These are phyloP conservation scores for Ypsolopha scabrella DNA, from an alignment of 2,888 invertebrate species.

Conservation along the genomic window DNA sequence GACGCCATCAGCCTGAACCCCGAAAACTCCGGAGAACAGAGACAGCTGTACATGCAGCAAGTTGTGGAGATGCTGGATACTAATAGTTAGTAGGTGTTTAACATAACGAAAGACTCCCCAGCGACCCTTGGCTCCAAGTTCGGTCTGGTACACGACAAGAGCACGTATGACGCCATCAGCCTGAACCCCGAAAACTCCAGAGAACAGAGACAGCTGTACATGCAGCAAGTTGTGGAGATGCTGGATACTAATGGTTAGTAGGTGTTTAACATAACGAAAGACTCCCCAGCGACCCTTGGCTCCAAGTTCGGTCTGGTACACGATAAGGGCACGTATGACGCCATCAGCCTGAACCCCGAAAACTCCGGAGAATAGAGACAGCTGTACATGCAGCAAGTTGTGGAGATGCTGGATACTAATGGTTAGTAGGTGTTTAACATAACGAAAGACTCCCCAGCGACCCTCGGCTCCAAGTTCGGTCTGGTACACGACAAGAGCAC, in stretches of 20 bases:
- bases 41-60: conserved; percentile 76
- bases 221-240: conserved; percentile 72
- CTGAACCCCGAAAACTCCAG: conserved; percentile 78
- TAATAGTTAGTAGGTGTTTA: conserved; percentile 73
- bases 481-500: conserved; percentile 80
- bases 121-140: conserved; percentile 48
- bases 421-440: conserved; percentile 77
- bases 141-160: conserved; percentile 74
- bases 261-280: conserved; percentile 73
- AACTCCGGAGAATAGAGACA: conserved; percentile 72
- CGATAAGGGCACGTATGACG: conserved; percentile 89
- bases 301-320: conserved; percentile 72
- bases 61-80: conserved; percentile 69
- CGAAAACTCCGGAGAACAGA: conserved; percentile 72
- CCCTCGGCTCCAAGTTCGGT: conserved; percentile 58
- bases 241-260: conserved; percentile 72
- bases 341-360: conserved; percentile 84
- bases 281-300: conserved; percentile 32
- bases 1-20: conserved; percentile 91
- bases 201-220: conserved; percentile 74
- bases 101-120: conserved; percentile 68
- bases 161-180: conserved; percentile 94
- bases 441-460: conserved; percentile 43
- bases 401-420: conserved; percentile 64
- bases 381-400: conserved; percentile 76